Conservation (phyloP, 2,888 invertebrate species). For the Sminthurides aquaticus region DNA sequence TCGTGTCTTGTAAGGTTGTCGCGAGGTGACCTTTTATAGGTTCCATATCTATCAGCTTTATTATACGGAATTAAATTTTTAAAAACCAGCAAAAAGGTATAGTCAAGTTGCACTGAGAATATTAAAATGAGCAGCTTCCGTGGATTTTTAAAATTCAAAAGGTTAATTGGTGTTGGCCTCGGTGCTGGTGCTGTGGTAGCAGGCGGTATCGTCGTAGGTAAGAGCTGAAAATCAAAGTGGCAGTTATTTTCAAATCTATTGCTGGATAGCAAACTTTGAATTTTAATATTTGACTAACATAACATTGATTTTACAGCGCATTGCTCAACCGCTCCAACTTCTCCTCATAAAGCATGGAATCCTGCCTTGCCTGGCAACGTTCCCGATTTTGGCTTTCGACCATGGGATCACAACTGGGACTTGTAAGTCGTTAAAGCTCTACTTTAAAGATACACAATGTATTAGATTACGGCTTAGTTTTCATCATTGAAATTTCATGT, state of each 20-base stretch:
- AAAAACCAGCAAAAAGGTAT: no score
- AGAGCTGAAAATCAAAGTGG: no score
- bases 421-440: no score
- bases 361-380: constrained; percentile 15
- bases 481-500: no score
- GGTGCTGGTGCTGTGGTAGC: not conserved
- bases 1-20: no score
- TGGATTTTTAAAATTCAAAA: not conserved
- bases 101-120: no score
- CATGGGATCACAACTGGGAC: constrained; percentile 19
- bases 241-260: not conserved
- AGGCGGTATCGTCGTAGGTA: not conserved
- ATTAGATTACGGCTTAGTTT: no score
- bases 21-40: no score
- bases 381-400: constrained; percentile 9
- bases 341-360: constrained; percentile 4
- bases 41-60: not conserved
- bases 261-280: not conserved
- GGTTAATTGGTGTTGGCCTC: not conserved
- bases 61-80: no score
- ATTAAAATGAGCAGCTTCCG: constrained; percentile 8
- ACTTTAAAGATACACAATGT: no score
- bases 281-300: not conserved
- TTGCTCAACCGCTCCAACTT: not conserved
- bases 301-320: constrained; percentile 1